phyloP scores from a whole-genome alignment of 2,113 vertebrate genomes.

The Entelurus aequoreus region DNA sequence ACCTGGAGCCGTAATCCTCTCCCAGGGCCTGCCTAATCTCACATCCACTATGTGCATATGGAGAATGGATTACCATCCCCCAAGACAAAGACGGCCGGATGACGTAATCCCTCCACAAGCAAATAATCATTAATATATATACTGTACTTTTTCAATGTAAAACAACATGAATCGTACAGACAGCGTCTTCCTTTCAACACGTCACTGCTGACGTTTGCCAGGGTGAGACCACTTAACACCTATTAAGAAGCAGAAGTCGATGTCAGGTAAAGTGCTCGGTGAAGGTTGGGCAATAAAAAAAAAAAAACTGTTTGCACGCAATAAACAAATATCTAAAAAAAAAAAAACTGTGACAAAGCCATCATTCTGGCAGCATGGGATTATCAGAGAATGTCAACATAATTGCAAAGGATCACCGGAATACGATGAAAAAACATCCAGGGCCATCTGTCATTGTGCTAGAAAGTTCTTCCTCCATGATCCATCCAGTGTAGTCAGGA shows the following conservation, averaged over 20 bases:
- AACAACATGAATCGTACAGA: not conserved
- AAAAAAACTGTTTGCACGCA: not conserved
- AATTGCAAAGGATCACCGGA: slow-evolving; percentile 24
- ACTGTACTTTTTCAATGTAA: not conserved
- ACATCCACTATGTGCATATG: slow-evolving; percentile 58
- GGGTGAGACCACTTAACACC: slow-evolving; percentile 8
- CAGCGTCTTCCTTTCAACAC: not conserved
- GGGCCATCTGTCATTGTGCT: slow-evolving; percentile 40
- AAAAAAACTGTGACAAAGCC: slow-evolving; percentile 26
- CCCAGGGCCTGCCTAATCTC: slow-evolving; percentile 63
- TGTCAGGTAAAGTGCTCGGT: not conserved
- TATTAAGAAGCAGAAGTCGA: slow-evolving; percentile 8
- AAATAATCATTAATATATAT: not conserved
- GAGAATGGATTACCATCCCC: slow-evolving; percentile 66
- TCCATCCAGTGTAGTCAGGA: slow-evolving; percentile 5
- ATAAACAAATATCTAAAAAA: slow-evolving; percentile 31
- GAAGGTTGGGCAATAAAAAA: slow-evolving; percentile 2
- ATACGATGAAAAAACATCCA: slow-evolving; percentile 24
- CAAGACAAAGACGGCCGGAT: slow-evolving; percentile 17
- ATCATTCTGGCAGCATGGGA: slow-evolving; percentile 29
- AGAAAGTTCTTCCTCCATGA: slow-evolving; percentile 22
- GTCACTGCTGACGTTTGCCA: not conserved
- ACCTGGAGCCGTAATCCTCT: slow-evolving; percentile 59
- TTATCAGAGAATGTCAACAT: slow-evolving; percentile 28
- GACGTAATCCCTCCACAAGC: slow-evolving; percentile 31